Percentiles rank a stretch among this genome's conserved stretches.
phyloP scores from a whole-genome alignment of 1,140 invertebrate species.

The Polyergus mexicanus region DNA sequence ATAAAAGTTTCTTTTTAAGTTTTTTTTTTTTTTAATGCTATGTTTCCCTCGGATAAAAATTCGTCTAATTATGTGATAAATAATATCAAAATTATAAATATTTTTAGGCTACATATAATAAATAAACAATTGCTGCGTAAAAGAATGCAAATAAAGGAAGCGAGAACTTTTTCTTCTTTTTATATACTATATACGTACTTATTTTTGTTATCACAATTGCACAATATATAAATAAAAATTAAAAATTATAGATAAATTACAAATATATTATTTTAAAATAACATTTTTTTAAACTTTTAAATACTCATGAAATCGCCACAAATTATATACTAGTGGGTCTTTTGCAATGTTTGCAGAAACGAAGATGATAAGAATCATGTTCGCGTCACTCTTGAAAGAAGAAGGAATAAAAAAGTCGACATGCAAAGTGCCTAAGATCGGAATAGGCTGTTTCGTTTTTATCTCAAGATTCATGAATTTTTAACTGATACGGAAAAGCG shows the following conservation, averaged over 20 bases:
- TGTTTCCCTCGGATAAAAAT: no score
- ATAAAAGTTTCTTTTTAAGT: not conserved
- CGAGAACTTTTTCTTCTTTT: not conserved
- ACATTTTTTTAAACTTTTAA: not conserved
- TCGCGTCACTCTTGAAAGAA: not conserved
- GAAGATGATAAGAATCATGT: not conserved
- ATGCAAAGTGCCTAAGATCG: not conserved
- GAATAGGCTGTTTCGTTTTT: not conserved
- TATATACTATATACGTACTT: not conserved
- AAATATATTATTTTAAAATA: not conserved
- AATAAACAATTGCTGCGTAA: not conserved
- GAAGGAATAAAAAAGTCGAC: slow-evolving; percentile 1
- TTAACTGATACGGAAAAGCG: not conserved
- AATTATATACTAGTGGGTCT: not conserved
- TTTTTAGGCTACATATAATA: not conserved
- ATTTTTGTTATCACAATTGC: not conserved
- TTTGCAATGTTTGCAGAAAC: not conserved
- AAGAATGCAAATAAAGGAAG: not conserved
- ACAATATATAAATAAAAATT: not conserved
- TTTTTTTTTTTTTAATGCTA: no score
- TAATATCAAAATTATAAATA: not conserved
- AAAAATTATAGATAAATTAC: not conserved
- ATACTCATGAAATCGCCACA: not conserved
- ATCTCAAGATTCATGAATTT: not conserved
- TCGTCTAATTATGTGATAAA: no score